These are phyloP conservation scores for Phengaris arion DNA, from an alignment of 2,888 invertebrate genomes.

Conservation along the genomic window DNA sequence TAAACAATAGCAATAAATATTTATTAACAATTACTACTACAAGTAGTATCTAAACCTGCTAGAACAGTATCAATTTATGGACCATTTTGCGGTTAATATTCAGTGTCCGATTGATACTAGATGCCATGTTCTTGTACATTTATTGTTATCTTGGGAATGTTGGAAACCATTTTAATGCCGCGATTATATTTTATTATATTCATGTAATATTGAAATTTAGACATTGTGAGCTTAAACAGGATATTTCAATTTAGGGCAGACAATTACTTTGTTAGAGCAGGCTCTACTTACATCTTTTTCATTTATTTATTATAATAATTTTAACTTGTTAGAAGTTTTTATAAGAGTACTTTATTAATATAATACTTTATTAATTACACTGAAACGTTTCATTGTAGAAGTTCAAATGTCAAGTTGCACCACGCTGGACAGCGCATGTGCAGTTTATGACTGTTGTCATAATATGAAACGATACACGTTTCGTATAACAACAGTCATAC, in stretches of 20 bases:
- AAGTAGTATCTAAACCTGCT: not conserved
- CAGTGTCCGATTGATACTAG: not conserved
- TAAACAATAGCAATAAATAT: slow-evolving; percentile 23
- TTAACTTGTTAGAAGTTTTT: no score
- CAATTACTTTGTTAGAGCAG: not conserved
- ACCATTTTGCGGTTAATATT: slow-evolving; percentile 9
- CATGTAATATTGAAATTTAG: slow-evolving; percentile 7
- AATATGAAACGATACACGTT: no score
- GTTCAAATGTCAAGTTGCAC: no score
- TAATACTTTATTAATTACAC: no score
- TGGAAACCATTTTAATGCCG: slow-evolving; percentile 3
- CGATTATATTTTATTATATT: slow-evolving; percentile 15
- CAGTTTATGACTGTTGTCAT: no score
- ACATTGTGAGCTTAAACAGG: slow-evolving; percentile 19
- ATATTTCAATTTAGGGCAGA: slow-evolving; percentile 13
- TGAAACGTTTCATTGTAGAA: no score
- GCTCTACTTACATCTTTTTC: not conserved
- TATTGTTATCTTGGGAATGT: slow-evolving; percentile 22
- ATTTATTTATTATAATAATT: no score
- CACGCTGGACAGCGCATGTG: no score
- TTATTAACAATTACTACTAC: slow-evolving; percentile 23
- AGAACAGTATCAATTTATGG: not conserved
- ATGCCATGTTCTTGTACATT: slow-evolving; percentile 16
- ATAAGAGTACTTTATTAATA: no score
- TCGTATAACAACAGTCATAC: no score